These are phyloP conservation scores for Metaphire vulgaris DNA, from an alignment of 1,140 invertebrate genomes.

Conservation along the genomic window DNA sequence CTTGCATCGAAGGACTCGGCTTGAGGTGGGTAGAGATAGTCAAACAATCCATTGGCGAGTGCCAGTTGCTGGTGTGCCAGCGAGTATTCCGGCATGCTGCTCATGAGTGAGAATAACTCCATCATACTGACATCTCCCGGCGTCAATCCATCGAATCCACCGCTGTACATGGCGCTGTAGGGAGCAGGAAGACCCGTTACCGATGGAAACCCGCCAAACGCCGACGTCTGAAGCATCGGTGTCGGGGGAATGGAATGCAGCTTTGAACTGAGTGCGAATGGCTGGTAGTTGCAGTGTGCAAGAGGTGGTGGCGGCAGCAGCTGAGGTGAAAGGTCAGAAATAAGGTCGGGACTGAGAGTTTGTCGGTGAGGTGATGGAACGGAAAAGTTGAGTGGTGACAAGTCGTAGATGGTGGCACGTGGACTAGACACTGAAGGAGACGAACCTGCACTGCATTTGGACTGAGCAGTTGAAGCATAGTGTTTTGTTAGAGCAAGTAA, in stretches of 20 bases:
- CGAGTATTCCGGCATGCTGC: no score
- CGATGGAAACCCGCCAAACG: background rate
- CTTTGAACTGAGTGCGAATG: constrained; percentile 7
- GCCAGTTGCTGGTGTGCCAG: no score
- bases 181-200: background rate
- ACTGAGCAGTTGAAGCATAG: background rate
- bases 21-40: no score
- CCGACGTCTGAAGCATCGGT: background rate
- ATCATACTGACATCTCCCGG: background rate
- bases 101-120: constrained; percentile 11
- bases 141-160: constrained; percentile 2
- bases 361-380: no score
- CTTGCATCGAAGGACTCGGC: background rate
- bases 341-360: background rate
- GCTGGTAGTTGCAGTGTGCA: background rate
- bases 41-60: no score
- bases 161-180: no score
- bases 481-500: constrained; percentile 9
- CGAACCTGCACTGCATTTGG: background rate
- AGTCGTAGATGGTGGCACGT: constrained; percentile 9
- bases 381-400: constrained; percentile 14
- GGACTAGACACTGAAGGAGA: background rate
- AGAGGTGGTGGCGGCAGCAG: background rate
- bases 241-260: background rate
- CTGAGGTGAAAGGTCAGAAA: background rate